phyloP scores from a whole-genome alignment of 2,888 invertebrate species.

The Ormyrus pomaceus region DNA sequence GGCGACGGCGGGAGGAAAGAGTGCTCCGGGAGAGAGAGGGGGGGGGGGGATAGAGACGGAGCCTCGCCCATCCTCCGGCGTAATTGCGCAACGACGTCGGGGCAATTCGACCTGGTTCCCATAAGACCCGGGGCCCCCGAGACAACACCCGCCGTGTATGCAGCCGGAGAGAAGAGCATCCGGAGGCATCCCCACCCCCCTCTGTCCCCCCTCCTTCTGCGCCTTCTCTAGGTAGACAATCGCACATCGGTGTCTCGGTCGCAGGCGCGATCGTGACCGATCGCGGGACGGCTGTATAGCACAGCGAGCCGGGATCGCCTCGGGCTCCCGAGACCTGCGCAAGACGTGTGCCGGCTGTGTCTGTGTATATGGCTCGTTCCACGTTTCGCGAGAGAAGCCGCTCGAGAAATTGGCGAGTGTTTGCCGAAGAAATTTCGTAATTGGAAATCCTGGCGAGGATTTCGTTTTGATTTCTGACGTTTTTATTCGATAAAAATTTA shows the following conservation, averaged over 20 bases:
- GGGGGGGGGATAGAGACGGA: not conserved
- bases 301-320: too few relatives aligned
- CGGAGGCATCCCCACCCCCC: conserved; percentile 26
- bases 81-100: conserved; percentile 44
- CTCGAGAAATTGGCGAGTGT: too few relatives aligned
- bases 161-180: conserved; percentile 30
- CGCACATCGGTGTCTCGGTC: conserved; percentile 49
- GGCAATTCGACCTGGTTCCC: conserved; percentile 50
- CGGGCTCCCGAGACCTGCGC: too few relatives aligned
- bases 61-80: conserved; percentile 37
- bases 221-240: conserved; percentile 19
- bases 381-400: too few relatives aligned
- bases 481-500: too few relatives aligned
- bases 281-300: too few relatives aligned
- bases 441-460: too few relatives aligned
- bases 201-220: not conserved
- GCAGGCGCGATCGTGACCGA: conserved; percentile 32
- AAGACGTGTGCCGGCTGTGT: too few relatives aligned
- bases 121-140: conserved; percentile 35
- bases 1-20: too few relatives aligned
- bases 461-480: too few relatives aligned
- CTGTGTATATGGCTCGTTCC: too few relatives aligned
- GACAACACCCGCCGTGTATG: conserved; percentile 2
- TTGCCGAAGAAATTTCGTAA: too few relatives aligned
- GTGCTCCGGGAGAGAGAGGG: not conserved